A percentile compares a stretch with the other conserved stretches of the same genome.
Conservation (phyloP, 92 coral and sea anemone genomes). For the Metridium senile region DNA sequence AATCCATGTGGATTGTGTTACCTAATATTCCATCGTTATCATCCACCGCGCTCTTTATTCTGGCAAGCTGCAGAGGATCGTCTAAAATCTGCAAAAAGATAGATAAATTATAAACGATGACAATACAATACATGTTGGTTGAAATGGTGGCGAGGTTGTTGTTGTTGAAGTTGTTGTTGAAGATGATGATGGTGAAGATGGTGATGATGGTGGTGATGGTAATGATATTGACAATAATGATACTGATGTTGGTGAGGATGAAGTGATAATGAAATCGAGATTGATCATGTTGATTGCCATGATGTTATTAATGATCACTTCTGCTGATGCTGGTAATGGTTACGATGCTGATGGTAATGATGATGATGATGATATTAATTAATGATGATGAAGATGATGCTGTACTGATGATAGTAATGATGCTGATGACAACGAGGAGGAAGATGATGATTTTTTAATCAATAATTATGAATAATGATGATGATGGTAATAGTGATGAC, state of each 20-base stretch:
- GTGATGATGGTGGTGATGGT: background rate
- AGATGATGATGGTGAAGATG: no score
- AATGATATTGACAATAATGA: no score
- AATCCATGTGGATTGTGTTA: slow-evolving; percentile 24
- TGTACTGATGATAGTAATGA: background rate
- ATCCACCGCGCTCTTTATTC: slow-evolving; percentile 80
- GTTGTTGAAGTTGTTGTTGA: no score
- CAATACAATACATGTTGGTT: background rate
- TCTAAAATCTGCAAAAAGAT: slow-evolving; percentile 53
- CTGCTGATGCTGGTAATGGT: background rate
- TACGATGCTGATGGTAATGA: background rate
- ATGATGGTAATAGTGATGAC: background rate
- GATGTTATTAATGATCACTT: background rate
- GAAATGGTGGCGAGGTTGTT: no score
- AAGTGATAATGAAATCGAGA: no score
- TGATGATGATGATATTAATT: background rate
- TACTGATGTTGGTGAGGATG: no score
- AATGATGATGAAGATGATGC: background rate
- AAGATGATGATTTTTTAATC: background rate
- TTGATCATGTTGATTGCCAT: no score
- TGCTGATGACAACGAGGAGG: background rate
- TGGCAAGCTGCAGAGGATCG: slow-evolving; percentile 77
- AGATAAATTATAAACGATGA: background rate
- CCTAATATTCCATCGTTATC: slow-evolving; percentile 86
- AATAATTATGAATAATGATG: no score